A percentile compares a stretch with the other conserved stretches of the same genome.
Conservation (phyloP, 2,113 vertebrate genomes). For the Aegotheles bennettii region DNA sequence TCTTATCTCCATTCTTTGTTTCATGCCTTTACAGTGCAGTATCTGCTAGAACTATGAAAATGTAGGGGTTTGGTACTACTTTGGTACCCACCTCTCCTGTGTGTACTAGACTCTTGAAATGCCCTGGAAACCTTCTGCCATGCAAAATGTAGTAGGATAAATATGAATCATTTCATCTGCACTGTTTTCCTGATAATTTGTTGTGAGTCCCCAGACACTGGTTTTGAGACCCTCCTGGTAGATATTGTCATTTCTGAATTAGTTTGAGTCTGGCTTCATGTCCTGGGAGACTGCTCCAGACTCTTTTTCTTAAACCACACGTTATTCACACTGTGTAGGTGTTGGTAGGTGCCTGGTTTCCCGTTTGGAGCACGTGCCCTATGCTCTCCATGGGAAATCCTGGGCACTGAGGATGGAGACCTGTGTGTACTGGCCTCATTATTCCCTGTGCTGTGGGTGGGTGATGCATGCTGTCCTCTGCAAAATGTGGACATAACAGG, state of each 20-base stretch:
- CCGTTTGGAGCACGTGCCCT: not conserved
- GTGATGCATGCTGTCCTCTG: not conserved
- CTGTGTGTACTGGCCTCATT: accelerated
- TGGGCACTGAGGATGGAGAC: not conserved
- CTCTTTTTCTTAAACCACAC: not conserved
- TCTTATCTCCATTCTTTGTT: not conserved
- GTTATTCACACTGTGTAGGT: not conserved
- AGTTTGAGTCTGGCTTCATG: not conserved
- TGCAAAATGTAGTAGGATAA: not conserved
- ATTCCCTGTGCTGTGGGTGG: not conserved
- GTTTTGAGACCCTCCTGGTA: not conserved
- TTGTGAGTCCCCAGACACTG: not conserved
- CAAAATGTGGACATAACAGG: not conserved
- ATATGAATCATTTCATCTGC: not conserved
- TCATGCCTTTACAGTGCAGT: not conserved
- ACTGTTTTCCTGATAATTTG: not conserved
- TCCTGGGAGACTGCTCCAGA: not conserved
- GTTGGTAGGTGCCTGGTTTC: not conserved
- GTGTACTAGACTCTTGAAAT: not conserved
- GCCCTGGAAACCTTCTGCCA: not conserved
- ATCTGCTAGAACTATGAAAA: not conserved
- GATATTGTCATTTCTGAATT: not conserved
- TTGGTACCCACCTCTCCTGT: not conserved
- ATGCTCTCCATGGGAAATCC: not conserved
- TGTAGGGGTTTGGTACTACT: not conserved